A percentile compares a stretch with the other conserved stretches of the same genome.
These are phyloP conservation scores for Sciurus niger DNA, from an alignment of 2,113 vertebrate species.

Conservation along the genomic window DNA sequence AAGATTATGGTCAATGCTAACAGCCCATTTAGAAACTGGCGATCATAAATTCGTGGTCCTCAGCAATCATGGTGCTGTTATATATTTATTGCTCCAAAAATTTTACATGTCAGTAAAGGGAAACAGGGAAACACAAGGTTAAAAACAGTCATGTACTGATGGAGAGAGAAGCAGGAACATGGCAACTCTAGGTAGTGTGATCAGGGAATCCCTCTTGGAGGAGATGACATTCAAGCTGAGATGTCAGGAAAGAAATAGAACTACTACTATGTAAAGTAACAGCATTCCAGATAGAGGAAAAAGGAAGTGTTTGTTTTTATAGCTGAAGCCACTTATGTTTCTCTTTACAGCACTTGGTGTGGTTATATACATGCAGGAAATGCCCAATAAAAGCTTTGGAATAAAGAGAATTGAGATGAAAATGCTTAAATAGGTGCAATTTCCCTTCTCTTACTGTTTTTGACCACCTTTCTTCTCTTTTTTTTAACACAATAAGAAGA, in stretches of 20 bases:
- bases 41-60: background rate
- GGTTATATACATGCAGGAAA: background rate
- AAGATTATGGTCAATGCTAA: background rate
- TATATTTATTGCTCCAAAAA: background rate
- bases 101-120: background rate
- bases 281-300: background rate
- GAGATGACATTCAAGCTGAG: background rate
- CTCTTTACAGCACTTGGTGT: background rate
- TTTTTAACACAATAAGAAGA: constrained; percentile 21
- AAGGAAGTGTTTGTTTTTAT: background rate
- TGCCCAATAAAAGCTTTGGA: background rate
- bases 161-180: background rate
- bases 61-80: background rate
- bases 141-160: background rate
- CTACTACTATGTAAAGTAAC: background rate
- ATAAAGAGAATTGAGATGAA: background rate
- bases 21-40: background rate
- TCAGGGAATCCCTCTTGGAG: background rate
- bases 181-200: no score
- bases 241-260: background rate
- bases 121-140: background rate
- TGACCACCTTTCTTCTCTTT: background rate
- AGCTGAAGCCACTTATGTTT: background rate
- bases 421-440: background rate
- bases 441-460: background rate